Evolutionary conservation across 2,888 invertebrate genomes (phyloP).

Genomic region (Dysmachus trigonus): DNA sequence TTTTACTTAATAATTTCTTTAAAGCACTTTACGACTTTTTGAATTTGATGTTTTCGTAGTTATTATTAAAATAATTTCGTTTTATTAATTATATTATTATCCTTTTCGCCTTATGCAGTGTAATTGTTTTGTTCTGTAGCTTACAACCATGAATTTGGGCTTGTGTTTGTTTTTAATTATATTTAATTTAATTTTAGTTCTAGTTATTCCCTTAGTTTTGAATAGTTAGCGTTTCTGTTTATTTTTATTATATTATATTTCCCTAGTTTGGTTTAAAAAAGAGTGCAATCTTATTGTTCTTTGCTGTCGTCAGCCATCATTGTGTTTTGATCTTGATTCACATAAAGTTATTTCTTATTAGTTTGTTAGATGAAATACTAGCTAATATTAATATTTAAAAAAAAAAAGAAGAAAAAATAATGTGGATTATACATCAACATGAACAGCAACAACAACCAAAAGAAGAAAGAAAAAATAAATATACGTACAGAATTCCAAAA

Average conservation of each 20-base stretch:
- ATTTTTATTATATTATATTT: neutral
- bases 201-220: neutral
- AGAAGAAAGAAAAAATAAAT: neutral
- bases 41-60: neutral
- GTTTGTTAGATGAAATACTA: conserved; percentile 22
- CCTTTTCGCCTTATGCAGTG: neutral
- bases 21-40: neutral
- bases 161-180: conserved; percentile 4
- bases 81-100: neutral
- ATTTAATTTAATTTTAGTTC: neutral
- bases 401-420: neutral
- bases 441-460: neutral
- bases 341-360: neutral
- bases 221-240: neutral
- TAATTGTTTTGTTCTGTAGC: neutral
- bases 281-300: conserved; percentile 25
- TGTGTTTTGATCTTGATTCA: conserved; percentile 2
- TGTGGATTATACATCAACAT: conserved; percentile 13
- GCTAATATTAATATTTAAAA: conserved; percentile 30
- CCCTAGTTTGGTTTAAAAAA: neutral
- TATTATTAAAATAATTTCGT: neutral
- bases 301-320: neutral
- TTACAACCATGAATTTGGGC: neutral
- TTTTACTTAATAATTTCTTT: neutral
- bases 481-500: conserved; percentile 38